Evolutionary conservation across 2,888 invertebrate species (phyloP), one percentile per base, ranked within the genome.

Genomic region (Pardosa pseudoannulata): DNA sequence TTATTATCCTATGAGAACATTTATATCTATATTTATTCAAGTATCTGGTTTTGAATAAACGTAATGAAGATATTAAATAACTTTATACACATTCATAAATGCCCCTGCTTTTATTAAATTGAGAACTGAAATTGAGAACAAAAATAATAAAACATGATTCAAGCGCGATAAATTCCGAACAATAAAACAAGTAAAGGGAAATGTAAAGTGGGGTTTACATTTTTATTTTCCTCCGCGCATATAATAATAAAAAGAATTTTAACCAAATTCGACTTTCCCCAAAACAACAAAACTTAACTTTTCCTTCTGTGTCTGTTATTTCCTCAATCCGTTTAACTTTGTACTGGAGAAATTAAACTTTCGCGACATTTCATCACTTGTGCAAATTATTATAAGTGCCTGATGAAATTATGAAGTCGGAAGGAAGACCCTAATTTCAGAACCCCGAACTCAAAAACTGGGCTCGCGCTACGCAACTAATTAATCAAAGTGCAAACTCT

Each of bases 401-500:
- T 72, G 78, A 78, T 83, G 72, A 83, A 78, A 72, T 83, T 83
- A 83, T 39, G 41, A 64, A 78, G 62, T 32, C 67, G 67, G 36
- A 71, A 46, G 73, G 46, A 71, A 73, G 72, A 39, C 41, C 41
- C 56, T 83, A 83, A 83, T 83, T 56, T 36, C 78, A 72, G 72
- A 65, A 78, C 62, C 67, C 56, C 31, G 50, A 46, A 50, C 39
- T 78, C 13, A 39, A 78, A 83, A 82, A 76, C 19, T 29, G 7
- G 39, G 32, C 46, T 31, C 19, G 16, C 23, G 36, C 56, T n/a
- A 79, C n/a, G 16, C 56, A 23, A 16, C 56, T 78, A 83, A 83
- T 83, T 83, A 83, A 83, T 83, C 83, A 83, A 83, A 83, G 78
- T 83, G 83, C 78, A 73, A 73, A 83, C 82, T 76, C 65, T 23